Base-by-base conservation (phyloP, 2,888 invertebrate genomes). In the Hetaerina titia region DNA sequence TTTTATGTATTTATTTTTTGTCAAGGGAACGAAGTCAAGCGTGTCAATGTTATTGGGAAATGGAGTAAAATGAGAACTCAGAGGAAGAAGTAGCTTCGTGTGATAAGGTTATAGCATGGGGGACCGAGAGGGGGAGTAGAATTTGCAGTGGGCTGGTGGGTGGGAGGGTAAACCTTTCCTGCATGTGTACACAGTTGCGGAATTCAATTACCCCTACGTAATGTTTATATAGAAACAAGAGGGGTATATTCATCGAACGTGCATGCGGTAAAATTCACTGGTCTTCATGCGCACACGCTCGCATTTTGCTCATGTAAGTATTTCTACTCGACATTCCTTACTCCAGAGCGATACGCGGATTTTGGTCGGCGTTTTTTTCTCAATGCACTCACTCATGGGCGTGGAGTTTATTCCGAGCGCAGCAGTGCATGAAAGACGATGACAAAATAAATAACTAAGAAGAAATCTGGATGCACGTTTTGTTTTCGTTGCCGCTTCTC, bases 161-260 rank as follows among this genome's bases (percentile, higher is more conserved):
- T 69, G 69, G 69, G 22, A 9, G 9, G n/a, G 69, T 22, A n/a
- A 8, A n/a, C n/a, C 69, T 69, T n/a, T 5, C 69, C 11, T 81
- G 81, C 81, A 81, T 15, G 31, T 81, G 81, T 81, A 31, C 81
- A 81, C 81, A 81, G 31, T 81, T 31, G 81, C 31, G 81, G 81
- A 81, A 81, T 81, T 31, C 81, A 81, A 81, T 81, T 81, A 81
- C 81, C 81, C 31, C 81, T 13, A 15, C 81, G 81, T 81, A 81
- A 81, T 81, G 81, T 81, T 81, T 81, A 81, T 81, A 81, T 31
- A 31, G 81, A 31, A 81, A 81, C 81, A 81, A 81, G 13, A 81
- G 81, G 81, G 81, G 81, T 31, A 31, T 13, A 81, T 31, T 81
- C 81, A 81, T 81, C 81, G 81, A 81, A 81, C 31, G 81, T 25